Evolutionary conservation across 1,140 invertebrate species (phyloP), one percentile per base, ranked within the genome.

Genomic region (Lasaia peninsularis): DNA sequence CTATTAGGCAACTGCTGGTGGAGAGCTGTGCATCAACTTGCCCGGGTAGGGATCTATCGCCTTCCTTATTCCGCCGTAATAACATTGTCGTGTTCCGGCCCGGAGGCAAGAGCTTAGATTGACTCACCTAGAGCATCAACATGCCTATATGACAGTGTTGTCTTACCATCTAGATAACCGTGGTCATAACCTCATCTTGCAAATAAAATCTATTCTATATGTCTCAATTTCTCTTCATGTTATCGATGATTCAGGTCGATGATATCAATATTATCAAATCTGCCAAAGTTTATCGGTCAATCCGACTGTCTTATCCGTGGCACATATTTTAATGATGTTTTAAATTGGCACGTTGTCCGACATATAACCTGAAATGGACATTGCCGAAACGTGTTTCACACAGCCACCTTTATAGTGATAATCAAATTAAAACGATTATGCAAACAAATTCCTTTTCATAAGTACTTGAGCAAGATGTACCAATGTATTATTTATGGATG

Each of bases 401-500:
- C 16, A n/a, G 40, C 40, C 18, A 20, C 18, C 18, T 40, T 40
- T 40, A 40, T 16, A 40, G 8, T 18, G 35, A 16, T 40, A 40
- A 40, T 40, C 12, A 40, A 40, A 40, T 40, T 40, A 40, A 40
- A 40, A 40, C 37, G 37, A 40, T 40, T 40, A 40, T 40, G 37
- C 37, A 40, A 40, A 40, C 16, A 40, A 20, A 44, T 44, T 44
- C 37, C 37, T 44, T 44, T 44, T 11, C 2, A 44, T 44, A 18
- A 44, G 18, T 44, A 44, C 37, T 44, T 44, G 18, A 44, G 37
- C 37, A 44, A 44, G 37, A 44, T 44, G 37, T 44, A 44, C 40
- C 40, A 48, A 48, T 48, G 11, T 18, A 48, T 48, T 48, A 48
- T 48, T 48, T 48, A 48, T 48, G 40, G 40, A 48, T 18, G 40